A percentile compares a stretch with the other conserved stretches of the same genome.
These are phyloP conservation scores for Drosophila austrosaltans DNA, from an alignment of 2,888 invertebrate species.

Conservation along the genomic window DNA sequence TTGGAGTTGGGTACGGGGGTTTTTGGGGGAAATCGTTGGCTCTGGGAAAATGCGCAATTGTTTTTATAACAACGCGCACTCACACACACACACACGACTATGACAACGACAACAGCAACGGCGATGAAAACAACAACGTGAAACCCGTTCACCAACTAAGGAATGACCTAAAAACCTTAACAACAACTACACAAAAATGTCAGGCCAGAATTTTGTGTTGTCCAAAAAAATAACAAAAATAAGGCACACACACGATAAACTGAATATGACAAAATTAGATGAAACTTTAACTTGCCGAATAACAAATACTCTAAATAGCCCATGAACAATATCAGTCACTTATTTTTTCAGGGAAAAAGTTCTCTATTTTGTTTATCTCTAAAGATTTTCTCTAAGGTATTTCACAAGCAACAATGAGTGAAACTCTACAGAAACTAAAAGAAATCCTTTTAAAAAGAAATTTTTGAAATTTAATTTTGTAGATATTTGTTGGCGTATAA, in stretches of 20 bases:
- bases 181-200: conserved; percentile 58
- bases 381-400: too few relatives aligned
- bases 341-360: too few relatives aligned
- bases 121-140: conserved; percentile 17
- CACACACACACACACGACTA: too few relatives aligned
- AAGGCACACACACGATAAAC: conserved; percentile 1
- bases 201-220: conserved; percentile 60
- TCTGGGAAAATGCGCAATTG: conserved; percentile 75
- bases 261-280: background rate
- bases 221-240: conserved; percentile 29
- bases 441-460: background rate
- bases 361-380: too few relatives aligned
- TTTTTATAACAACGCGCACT: conserved; percentile 43
- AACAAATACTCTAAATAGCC: conserved; percentile 11
- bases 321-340: too few relatives aligned
- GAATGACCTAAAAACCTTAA: conserved; percentile 65
- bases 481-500: too few relatives aligned
- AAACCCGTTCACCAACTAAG: conserved; percentile 61
- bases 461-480: background rate
- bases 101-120: too few relatives aligned
- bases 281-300: conserved; percentile 22
- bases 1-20: conserved; percentile 19
- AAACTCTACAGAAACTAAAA: too few relatives aligned
- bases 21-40: conserved; percentile 19
- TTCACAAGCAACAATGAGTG: too few relatives aligned